A percentile compares a stretch with the other conserved stretches of the same genome.
phyloP scores from a whole-genome alignment of 1,140 invertebrate species.

The Ips typographus region DNA sequence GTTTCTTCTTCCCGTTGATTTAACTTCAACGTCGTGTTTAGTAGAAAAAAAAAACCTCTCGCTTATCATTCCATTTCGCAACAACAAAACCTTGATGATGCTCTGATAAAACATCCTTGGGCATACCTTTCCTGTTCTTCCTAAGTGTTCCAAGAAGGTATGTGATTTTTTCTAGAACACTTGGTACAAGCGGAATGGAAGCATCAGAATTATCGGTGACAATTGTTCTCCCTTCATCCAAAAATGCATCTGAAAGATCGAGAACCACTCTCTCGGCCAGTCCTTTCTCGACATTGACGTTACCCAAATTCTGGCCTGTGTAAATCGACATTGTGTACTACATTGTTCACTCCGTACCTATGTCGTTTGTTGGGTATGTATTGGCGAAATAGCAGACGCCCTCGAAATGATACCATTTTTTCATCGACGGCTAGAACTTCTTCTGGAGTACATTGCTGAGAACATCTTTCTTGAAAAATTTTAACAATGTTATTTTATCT shows the following conservation, averaged over 20 bases:
- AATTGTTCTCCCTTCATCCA: slow-evolving; percentile 4
- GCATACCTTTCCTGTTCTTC: slow-evolving; percentile 48
- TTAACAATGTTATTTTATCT: not conserved
- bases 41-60: slow-evolving; percentile 49
- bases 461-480: not conserved
- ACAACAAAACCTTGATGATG: slow-evolving; percentile 50
- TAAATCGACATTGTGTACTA: not conserved
- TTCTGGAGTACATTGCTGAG: not conserved
- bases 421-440: not conserved
- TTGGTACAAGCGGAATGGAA: slow-evolving; percentile 49
- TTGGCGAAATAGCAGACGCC: slow-evolving; percentile 2
- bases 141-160: slow-evolving; percentile 53
- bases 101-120: slow-evolving; percentile 42
- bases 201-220: slow-evolving; percentile 48
- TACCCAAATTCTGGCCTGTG: not conserved
- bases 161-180: slow-evolving; percentile 50
- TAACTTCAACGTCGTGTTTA: too few species aligned
- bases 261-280: not conserved
- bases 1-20: too few species aligned
- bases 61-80: slow-evolving; percentile 52
- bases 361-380: not conserved
- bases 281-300: not conserved
- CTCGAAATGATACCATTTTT: not conserved
- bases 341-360: not conserved
- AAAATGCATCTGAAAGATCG: slow-evolving; percentile 29